phyloP scores from a whole-genome alignment of 1,140 invertebrate genomes.

The Trypoxylus dichotomus region DNA sequence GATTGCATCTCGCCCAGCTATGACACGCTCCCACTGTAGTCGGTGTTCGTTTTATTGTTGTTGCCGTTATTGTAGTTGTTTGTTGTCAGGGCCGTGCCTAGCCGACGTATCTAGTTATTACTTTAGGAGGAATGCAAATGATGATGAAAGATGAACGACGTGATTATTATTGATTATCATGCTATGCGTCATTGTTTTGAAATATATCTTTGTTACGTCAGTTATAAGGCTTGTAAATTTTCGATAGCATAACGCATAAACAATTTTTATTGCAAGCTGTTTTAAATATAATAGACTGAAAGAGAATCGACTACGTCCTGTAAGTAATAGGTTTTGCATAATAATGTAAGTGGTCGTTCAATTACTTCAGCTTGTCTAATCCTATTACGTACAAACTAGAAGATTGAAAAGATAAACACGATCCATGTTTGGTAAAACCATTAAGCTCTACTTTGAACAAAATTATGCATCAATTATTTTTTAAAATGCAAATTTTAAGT shows the following conservation, averaged over 20 bases:
- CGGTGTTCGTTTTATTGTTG: not conserved
- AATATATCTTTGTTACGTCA: conserved; percentile 23
- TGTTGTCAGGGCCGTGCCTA: conserved; percentile 5
- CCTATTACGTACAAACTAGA: no score
- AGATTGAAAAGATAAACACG: no score
- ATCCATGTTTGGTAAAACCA: no score
- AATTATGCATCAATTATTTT: no score
- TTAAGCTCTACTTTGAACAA: no score
- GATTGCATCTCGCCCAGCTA: not conserved
- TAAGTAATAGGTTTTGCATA: no score
- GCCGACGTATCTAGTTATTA: conserved; percentile 5
- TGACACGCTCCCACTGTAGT: not conserved
- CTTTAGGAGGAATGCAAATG: not conserved
- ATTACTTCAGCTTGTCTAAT: no score
- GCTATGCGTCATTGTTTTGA: conserved; percentile 11
- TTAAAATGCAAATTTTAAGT: no score
- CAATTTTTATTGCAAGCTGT: conserved; percentile 2
- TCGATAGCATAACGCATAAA: not conserved
- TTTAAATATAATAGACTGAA: not conserved
- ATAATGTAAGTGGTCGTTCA: no score
- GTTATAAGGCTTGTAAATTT: not conserved
- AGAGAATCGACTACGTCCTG: no score
- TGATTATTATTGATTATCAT: conserved; percentile 9
- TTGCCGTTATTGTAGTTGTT: not conserved
- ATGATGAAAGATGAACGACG: conserved; percentile 12